A percentile compares a stretch with the other conserved stretches of the same genome.
These are phyloP conservation scores for Phalacrocorax aristotelis DNA, from an alignment of 2,113 vertebrate genomes.

Conservation along the genomic window DNA sequence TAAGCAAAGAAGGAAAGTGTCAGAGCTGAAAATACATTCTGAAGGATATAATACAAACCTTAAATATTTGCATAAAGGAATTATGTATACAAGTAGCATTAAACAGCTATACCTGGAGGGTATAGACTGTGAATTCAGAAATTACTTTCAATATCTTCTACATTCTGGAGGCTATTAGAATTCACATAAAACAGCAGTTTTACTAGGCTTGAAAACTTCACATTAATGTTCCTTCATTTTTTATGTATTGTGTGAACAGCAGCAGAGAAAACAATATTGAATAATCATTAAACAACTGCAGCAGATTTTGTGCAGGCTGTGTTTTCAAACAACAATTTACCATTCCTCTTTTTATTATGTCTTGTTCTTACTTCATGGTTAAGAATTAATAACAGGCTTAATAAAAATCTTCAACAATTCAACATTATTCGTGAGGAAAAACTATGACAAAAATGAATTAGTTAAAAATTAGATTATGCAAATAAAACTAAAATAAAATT, in stretches of 20 bases:
- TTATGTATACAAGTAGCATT: not conserved
- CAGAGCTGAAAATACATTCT: not conserved
- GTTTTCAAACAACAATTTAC: not conserved
- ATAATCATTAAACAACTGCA: not conserved
- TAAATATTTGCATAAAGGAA: conserved; percentile 18
- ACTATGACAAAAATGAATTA: not conserved
- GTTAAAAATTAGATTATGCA: not conserved
- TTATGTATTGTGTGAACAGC: not conserved
- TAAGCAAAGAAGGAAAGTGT: not conserved
- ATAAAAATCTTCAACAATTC: not conserved
- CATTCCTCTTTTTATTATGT: not conserved
- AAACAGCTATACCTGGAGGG: not conserved
- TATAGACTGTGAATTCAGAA: not conserved
- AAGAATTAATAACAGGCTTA: not conserved
- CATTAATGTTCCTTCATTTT: not conserved
- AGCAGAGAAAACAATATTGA: not conserved
- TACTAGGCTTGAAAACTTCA: not conserved
- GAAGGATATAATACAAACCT: not conserved
- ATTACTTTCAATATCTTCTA: not conserved
- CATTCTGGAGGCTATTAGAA: not conserved
- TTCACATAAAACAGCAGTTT: not conserved
- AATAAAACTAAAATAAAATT: not conserved
- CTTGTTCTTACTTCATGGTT: not conserved
- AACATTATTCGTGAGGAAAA: not conserved
- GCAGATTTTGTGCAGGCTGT: not conserved